Conservation (phyloP, 2,888 invertebrate species). For the Eilema caniola region DNA sequence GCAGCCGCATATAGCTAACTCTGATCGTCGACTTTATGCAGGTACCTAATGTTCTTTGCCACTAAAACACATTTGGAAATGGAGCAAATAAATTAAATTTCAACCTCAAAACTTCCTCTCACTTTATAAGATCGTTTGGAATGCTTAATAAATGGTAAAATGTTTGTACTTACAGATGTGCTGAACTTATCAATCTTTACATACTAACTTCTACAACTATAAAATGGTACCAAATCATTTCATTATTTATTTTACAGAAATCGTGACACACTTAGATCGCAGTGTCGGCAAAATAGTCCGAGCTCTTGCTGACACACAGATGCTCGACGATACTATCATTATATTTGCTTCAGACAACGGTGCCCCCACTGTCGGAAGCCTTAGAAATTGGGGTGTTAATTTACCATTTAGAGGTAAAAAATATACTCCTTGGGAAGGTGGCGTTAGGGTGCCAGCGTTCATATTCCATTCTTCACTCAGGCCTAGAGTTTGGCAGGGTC, state of each 20-base stretch:
- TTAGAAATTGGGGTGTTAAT: constrained; percentile 92
- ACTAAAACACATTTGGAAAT: neutral
- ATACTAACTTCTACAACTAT: neutral
- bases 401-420: constrained; percentile 94
- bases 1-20: constrained; percentile 90
- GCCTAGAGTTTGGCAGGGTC: constrained; percentile 87
- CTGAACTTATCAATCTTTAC: too few species aligned
- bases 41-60: constrained; percentile 83
- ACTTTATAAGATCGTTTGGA: neutral
- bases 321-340: constrained; percentile 94
- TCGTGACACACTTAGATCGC: constrained; percentile 93
- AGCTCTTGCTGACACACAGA: constrained; percentile 88
- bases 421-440: constrained; percentile 94
- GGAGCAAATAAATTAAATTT: neutral
- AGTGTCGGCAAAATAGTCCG: constrained; percentile 92
- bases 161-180: too few species aligned
- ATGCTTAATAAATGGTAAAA: too few species aligned
- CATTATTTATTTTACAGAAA: constrained; percentile 59
- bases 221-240: neutral
- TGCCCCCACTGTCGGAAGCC: constrained; percentile 91
- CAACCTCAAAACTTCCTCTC: neutral
- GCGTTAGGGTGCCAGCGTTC: constrained; percentile 91
- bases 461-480: constrained; percentile 89
- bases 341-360: constrained; percentile 97
- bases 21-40: constrained; percentile 91